Evolutionary conservation across 2,113 vertebrate genomes (phyloP), one percentile per base, ranked within the genome.

Genomic region (Psilopogon haemacephalus): DNA sequence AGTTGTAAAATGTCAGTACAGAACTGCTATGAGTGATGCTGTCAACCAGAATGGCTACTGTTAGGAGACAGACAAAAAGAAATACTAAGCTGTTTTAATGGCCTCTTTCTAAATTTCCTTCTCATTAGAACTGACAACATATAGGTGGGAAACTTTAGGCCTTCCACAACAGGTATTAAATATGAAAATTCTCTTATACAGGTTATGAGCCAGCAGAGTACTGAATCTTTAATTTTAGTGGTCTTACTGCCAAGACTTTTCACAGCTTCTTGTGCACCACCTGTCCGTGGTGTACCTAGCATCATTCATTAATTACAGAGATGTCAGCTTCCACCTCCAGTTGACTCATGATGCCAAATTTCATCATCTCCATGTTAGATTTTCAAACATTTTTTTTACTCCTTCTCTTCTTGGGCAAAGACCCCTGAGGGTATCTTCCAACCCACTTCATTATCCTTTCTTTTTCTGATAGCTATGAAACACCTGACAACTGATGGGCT

Each of bases 321-420:
- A 77, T 85, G 93, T 86, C 80, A 84, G 26, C 37, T 95, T 83
- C 64, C n/a, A 89, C 64, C 23, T 93, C 37, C 60, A 60, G 20
- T 75, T 90, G 72, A 50, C 38, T 88, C 54, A 86, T 21, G 52
- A 77, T n/a, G 23, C 48, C 76, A 90, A 37, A 83, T 93, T 71
- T 83, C 28, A 55, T 91, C 64, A 80, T 48, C 23, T 84, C 48
- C 48, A 11, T 64, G 30, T 35, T 92, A 88, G 71, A 88, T 86
- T 73, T 91, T 86, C 73, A 78, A 88, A 60, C 26, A 80, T 83
- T 90, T 88, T 54, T 84, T 77, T 42, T 68, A 71, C 54, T 87
- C 13, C 24, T 1, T 80, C 32, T 15, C 15, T 81, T 63, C 56
- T 84, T 60, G 38, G 73, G 42, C 90, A 86, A 42, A 64, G 15